Evolutionary conservation across 2,888 invertebrate species (phyloP), one percentile per base, ranked within the genome.

Genomic region (Nasonovia ribisnigri): DNA sequence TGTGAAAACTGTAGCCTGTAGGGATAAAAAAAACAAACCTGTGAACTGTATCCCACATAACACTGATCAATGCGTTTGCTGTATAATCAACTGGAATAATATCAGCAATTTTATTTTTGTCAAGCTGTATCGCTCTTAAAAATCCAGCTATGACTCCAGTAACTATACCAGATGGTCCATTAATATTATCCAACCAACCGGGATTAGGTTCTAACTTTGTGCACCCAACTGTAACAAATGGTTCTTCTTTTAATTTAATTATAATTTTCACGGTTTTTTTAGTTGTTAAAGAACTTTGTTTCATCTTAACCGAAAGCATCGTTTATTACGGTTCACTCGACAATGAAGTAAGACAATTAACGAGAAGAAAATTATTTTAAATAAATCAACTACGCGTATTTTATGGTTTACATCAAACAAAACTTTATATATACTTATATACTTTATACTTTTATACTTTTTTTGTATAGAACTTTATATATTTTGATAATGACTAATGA

Each of bases 121-220:
- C 97, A 84, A 98, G 96, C 0, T 98, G 98, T 95, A 99, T 96
- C 43, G 99, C 97, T 77, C 99, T 97, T 1, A 99, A 97, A 0
- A 99, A 97, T 8, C 99, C 99, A 96, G 98, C 98, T 29, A 98
- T 97, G 0, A 98, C 98, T 0, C 98, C 98, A 97, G 98, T 98
- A 0, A 98, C 96, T 95, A 98, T 98, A 0, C 97, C 99, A 96
- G 98, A 98, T 0, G 99, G 98, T 0, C 99, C 99, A 95, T 99
- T 99, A 96, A 98, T 98, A 93, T 99, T 99, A 95, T 98, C 98
- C 0, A 99, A 98, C 99, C 99, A 99, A 0, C 99, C 99, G 6
- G 98, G 97, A 0, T 97, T 95, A 0, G 98, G 98, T 95, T 98
- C 98, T 95, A 97, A 97, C 98, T 98, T 98, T 0, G 98, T 96